Base-by-base conservation (phyloP, 2,797 vertebrate genomes). In the Astyanax mexicanus region DNA sequence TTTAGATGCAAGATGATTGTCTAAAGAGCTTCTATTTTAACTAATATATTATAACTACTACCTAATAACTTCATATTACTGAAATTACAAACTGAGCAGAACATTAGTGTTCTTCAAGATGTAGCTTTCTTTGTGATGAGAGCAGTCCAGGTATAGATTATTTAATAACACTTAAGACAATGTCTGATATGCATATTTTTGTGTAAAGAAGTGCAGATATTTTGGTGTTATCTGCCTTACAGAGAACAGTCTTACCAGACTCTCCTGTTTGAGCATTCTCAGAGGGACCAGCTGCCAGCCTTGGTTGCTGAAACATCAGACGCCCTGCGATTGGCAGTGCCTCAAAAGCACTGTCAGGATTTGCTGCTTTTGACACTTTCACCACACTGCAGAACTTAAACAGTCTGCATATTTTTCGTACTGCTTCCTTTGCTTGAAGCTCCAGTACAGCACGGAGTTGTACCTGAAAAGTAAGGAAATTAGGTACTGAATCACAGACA, bases 371-470 rank as follows among this genome's bases (percentile, higher is more conserved):
- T 27, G 29, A 32, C n/a, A 40, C 40, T 19, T 72, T 65, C 61
- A 66, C 45, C 6, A 44, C 57, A 32, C 60, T 52, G 74, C 77
- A 84, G n/a, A 72, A 57, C 70, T 51, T 80, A 42, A 72, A 84
- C n/a, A 84, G 57, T 40, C 51, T 69, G 72, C 77, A 77, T 67
- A 84, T 72, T 72, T 78, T 81, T 45, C 51, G 80, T 21, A 80
- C 77, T 38, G 82, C 80, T 62, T 77, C 74, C 12, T 72, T 74
- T 60, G 27, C 69, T 15, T 84, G 60, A 4, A 40, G 42, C 23
- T 80, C 74, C 71, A 80, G 68, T 58, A 84, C n/a, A 10, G 72
- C 57, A 17, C 51, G 57, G 47, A 84, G 70, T 9, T 49, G 65
- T 21, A 17, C 64, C 82, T 84, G 74, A 17, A 72, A 75, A 60